A percentile compares a stretch with the other conserved stretches of the same genome.
Conservation (phyloP, 2,888 invertebrate genomes). For the Chorisops tibialis region DNA sequence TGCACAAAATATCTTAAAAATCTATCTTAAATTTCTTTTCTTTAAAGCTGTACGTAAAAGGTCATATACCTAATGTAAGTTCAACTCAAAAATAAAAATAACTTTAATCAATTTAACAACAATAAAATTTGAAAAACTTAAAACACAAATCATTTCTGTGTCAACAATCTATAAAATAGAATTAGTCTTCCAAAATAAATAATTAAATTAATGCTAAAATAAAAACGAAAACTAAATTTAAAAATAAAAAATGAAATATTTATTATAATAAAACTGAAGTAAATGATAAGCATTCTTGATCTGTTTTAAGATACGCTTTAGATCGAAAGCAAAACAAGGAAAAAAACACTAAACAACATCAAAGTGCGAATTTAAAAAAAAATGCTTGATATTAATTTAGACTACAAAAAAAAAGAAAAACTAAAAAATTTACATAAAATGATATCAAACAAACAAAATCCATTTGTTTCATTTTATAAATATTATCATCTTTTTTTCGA, state of each 20-base stretch:
- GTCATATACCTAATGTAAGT: too few relatives aligned
- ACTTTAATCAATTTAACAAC: too few relatives aligned
- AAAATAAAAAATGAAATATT: background rate
- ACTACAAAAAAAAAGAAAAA: background rate
- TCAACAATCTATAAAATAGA: conserved; percentile 18
- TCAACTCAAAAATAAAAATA: too few relatives aligned
- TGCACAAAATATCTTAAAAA: too few relatives aligned
- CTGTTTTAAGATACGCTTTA: background rate
- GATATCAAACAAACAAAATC: background rate
- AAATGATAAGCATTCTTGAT: background rate
- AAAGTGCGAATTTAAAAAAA: background rate
- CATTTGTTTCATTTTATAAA: background rate
- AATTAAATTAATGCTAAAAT: background rate
- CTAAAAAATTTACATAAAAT: background rate
- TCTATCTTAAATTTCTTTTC: too few relatives aligned
- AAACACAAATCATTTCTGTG: background rate
- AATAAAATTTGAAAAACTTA: too few relatives aligned
- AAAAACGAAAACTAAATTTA: background rate
- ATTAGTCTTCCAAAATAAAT: conserved; percentile 18
- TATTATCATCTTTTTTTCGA: background rate
- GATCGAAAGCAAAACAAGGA: background rate
- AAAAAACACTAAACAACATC: background rate
- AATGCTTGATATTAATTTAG: background rate
- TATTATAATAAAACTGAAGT: background rate
- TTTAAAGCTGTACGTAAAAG: too few relatives aligned